These are phyloP conservation scores for Aegotheles bennettii DNA, from an alignment of 2,113 vertebrate genomes.

Conservation along the genomic window DNA sequence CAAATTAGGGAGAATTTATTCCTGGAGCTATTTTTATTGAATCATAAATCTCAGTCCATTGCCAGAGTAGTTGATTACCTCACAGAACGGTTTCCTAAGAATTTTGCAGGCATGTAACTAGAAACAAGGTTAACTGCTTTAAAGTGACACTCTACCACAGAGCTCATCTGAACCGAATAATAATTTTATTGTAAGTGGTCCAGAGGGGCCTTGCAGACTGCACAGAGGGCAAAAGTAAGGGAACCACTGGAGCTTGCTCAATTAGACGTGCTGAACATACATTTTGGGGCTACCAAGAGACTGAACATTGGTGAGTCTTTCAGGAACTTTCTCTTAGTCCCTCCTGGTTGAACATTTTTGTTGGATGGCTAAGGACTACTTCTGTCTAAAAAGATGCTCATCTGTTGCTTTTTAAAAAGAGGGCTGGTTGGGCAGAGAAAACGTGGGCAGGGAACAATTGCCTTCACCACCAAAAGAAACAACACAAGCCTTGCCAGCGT, in stretches of 20 bases:
- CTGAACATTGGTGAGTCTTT: not conserved
- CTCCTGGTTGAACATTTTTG: not conserved
- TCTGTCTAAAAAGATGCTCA: not conserved
- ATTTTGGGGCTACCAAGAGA: not conserved
- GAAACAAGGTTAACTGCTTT: slow-evolving; percentile 33
- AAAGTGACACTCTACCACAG: not conserved
- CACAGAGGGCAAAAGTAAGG: not conserved
- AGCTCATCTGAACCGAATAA: not conserved
- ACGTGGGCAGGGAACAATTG: not conserved
- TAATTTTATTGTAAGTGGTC: not conserved
- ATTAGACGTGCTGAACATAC: not conserved
- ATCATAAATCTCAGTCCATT: slow-evolving; percentile 29
- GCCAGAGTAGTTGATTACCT: slow-evolving; percentile 26
- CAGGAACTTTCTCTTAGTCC: not conserved
- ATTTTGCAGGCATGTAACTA: not conserved
- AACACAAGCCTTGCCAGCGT: not conserved
- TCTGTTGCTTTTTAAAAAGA: not conserved
- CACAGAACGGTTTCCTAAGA: not conserved
- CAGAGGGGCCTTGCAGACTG: not conserved
- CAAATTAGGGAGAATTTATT: slow-evolving; percentile 60
- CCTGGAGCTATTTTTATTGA: slow-evolving; percentile 56
- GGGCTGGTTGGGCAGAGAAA: not conserved
- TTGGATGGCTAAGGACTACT: not conserved
- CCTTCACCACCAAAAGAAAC: not conserved
- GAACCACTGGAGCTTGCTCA: not conserved